Evolutionary conservation across 1,140 invertebrate species (phyloP), one percentile per base, ranked within the genome.

Genomic region (Drepana arcuata): DNA sequence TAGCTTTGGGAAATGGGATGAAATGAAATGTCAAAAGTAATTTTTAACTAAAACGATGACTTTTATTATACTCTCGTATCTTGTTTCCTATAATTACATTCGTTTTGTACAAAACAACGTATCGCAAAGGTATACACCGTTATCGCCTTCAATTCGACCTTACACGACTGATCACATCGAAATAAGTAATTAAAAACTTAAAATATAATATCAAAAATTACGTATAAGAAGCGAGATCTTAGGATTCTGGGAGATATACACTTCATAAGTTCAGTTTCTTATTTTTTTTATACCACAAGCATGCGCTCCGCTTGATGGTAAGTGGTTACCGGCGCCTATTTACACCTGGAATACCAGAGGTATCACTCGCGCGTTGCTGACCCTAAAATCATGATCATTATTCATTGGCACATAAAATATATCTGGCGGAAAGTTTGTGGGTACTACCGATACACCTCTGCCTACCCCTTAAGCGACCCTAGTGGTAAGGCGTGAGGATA

Each of bases 31-130:
- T 51, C 53, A 43, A 39, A 37, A 46, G 15, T 62, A 66, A 67
- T 70, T 73, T 65, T 62, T 65, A 77, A 77, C 69, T 69, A 73
- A 77, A 74, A 74, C 63, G 52, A 72, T 74, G 70, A 72, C 66
- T 77, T 75, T 77, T 77, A 77, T 74, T 77, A 72, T 68, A 77
- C n/a, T n/a, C n/a, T n/a, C n/a, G n/a, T n/a, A n/a, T n/a, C n/a
- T 58, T 73, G 42, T 64, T 44, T 63, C 52, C 69, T 77, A 77
- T 4, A 74, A 62, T 70, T 74, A 74, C 72, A 77, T 68, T 70
- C 53, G 54, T 68, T 68, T 72, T 77, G 68, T 77, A 77, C 68
- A 77, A 71, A 75, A 72, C 70, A 77, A 73, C 55, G 57, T 66
- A 61, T 67, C 39, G 34, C 43, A 53, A 41, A 64, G 65, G 59